Evolutionary conservation across 2,113 vertebrate genomes (phyloP), one percentile per base, ranked within the genome.

Genomic region (Misgurnus anguillicaudatus): DNA sequence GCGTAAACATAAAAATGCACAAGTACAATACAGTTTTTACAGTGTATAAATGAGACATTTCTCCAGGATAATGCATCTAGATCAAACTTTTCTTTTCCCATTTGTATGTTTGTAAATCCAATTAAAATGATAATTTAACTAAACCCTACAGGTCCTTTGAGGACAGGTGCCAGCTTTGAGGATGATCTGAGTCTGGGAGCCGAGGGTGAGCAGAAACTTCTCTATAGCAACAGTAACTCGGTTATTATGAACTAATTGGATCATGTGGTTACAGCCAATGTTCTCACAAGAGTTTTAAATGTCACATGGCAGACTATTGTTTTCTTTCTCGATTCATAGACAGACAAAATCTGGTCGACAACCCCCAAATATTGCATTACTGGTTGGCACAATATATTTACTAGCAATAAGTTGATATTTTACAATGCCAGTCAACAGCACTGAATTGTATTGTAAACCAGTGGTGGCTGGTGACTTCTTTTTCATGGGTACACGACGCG

Each of bases 121-220:
- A n/a, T n/a, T 47, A 39, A 21, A 19, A 14, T 39, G 48, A 16
- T 24, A 16, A 5, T 38, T 19, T 45, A 11, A 39, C 60, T 24
- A 8, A 63, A 61, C 19, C 11, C 83, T 48, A 3, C 85, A 97
- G 96, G 90, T 47, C 77, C 86, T 69, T 69, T 77, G 71, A 91
- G 81, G 86, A 17, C 69, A 2, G 85, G 81, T 47, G 84, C 86
- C 85, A 95, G 93, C 85, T 92, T 91, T 73, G 93, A 94, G 69
- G 95, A 96, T 86, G 94, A 97, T 66, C 88, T 96, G 81, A 91
- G 83, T 67, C 91, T 95, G 21, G 95, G 95, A 86, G 94, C 94
- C 55, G 95, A 98, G 87, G 96, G 96, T 96, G 89, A 85, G 86
- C 38, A 69, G 41, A 77, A n/a, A 31, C 38, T 66, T 14, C 24